Evolutionary conservation across 2,113 vertebrate species (phyloP), one percentile per base, ranked within the genome.

Genomic region (Halichoeres trimaculatus): DNA sequence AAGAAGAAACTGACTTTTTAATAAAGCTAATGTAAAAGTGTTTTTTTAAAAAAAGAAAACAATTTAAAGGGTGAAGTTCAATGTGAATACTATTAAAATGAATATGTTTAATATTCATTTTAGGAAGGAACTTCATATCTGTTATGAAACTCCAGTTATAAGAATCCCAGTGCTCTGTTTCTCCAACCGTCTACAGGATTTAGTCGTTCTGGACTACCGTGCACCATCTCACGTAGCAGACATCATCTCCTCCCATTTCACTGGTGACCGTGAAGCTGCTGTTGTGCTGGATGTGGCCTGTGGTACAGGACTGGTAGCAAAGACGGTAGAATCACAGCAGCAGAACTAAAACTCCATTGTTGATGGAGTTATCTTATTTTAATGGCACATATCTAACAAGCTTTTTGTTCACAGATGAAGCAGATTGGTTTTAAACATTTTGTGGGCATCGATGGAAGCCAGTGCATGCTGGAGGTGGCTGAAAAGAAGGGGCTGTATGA

Each of bases 221-320:
- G 97, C 96, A 4, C 96, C 96, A 0, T 5, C 10, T 36, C 84
- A 96, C 4, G 95, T 95, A 7, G 94, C 95, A 54, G 84, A 90
- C 50, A 90, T 88, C 45, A 88, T 98, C 53, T 88, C 90, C 8
- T 87, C 87, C 51, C 84, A 92, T 59, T 93, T 94, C 69, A 80
- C 50, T 0, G 78, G 73, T 1, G 82, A 87, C 0, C 85, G 80
- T 5, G 88, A 84, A 0, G 63, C 45, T 5, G 92, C 94, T 4
- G 30, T 90, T 23, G 90, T 97, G 64, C 88, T 98, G 72, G 96
- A 98, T 16, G 94, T 97, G 70, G 96, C 95, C 20, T 97, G 97
- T 81, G 97, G 96, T 19, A 97, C 96, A 2, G 97, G 96, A 69
- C 90, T 96, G 1, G 95, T 95, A 53, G 94, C 94, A 58, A 81